These are phyloP conservation scores for Myanophis thanlyinensis DNA, from an alignment of 2,113 vertebrate species.

Conservation along the genomic window DNA sequence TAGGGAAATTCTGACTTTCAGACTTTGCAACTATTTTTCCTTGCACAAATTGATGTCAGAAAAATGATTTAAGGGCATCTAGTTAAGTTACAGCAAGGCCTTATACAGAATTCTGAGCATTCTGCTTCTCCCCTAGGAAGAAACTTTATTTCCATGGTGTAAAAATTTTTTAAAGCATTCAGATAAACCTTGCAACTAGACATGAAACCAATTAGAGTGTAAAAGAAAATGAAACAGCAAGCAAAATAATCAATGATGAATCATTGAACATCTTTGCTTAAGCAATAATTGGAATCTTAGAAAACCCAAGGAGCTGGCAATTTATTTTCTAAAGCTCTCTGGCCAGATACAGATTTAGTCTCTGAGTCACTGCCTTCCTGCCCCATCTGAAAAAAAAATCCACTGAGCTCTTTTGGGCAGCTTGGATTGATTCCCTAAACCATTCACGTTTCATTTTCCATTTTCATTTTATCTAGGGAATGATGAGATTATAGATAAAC, in stretches of 20 bases:
- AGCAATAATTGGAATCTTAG: background rate
- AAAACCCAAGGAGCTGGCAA: background rate
- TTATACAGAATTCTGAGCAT: background rate
- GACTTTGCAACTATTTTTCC: background rate
- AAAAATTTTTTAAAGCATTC: slow-evolving; percentile 14
- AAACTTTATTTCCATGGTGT: background rate
- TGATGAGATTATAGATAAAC: background rate
- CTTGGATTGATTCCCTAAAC: background rate
- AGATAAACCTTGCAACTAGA: slow-evolving; percentile 48
- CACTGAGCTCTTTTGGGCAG: background rate
- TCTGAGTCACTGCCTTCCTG: background rate
- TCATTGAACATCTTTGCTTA: slow-evolving; percentile 43
- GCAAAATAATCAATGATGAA: background rate
- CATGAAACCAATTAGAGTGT: slow-evolving; percentile 2
- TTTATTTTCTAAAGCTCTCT: background rate
- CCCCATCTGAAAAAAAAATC: background rate
- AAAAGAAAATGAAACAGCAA: slow-evolving; percentile 38
- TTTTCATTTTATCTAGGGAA: background rate
- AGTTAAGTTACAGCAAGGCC: background rate
- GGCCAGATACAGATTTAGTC: background rate
- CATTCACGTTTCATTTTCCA: background rate
- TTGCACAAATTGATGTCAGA: slow-evolving; percentile 21
- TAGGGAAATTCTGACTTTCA: slow-evolving; percentile 16
- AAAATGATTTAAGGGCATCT: slow-evolving; percentile 1
- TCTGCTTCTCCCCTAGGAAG: background rate